phyloP scores from a whole-genome alignment of 1,140 invertebrate genomes.

The Lepidostoma basale region DNA sequence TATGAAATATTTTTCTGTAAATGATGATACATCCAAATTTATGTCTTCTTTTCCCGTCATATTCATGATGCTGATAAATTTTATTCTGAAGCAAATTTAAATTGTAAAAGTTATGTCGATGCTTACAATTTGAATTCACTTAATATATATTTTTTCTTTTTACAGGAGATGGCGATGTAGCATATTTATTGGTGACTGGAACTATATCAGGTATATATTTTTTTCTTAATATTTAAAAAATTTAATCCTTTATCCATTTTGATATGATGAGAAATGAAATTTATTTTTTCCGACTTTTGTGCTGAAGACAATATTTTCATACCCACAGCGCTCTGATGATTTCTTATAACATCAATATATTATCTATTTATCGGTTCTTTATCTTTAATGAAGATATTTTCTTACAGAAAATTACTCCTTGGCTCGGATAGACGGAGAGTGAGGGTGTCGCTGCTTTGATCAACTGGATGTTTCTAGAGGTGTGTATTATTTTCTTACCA shows the following conservation, averaged over 20 bases:
- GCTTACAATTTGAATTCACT: background rate
- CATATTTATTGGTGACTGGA: background rate
- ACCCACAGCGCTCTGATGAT: slow-evolving; percentile 46
- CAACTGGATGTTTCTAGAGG: too few relatives aligned
- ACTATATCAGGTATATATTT: background rate
- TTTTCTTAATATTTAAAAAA: background rate
- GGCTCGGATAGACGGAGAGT: too few relatives aligned
- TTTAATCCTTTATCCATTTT: background rate
- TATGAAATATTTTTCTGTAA: too few relatives aligned
- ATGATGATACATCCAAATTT: slow-evolving; percentile 52
- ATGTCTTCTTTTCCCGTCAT: slow-evolving; percentile 61
- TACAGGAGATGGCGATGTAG: background rate
- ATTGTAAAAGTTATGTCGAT: background rate
- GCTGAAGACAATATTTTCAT: slow-evolving; percentile 42
- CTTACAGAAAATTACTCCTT: too few relatives aligned
- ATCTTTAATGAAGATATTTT: too few relatives aligned
- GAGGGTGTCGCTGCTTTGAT: too few relatives aligned
- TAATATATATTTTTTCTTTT: background rate
- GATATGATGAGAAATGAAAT: slow-evolving; percentile 41
- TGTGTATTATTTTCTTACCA: background rate
- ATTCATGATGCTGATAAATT: slow-evolving; percentile 52
- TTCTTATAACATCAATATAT: background rate
- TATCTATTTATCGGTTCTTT: too few relatives aligned
- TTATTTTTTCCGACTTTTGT: slow-evolving; percentile 39
- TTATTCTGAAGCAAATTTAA: slow-evolving; percentile 27